These are phyloP conservation scores for Platalea minor DNA, from an alignment of 2,797 vertebrate species.

Conservation along the genomic window DNA sequence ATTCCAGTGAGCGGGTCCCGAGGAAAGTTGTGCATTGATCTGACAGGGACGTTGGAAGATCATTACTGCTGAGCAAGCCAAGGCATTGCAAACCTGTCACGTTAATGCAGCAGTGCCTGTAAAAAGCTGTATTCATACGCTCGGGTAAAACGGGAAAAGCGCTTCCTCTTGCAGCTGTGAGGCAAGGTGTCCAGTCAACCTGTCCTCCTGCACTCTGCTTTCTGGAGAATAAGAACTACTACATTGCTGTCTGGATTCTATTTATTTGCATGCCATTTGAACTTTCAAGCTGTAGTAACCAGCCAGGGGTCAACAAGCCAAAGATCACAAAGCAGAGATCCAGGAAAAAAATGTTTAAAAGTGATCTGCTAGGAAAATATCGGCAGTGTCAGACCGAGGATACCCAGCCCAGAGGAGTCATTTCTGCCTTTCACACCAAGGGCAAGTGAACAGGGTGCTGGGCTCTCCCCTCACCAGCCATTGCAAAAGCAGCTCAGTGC, in stretches of 20 bases:
- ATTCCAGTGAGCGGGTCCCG: background rate
- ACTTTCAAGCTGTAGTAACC: background rate
- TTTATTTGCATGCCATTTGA: background rate
- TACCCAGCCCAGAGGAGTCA: background rate
- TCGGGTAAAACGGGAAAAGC: background rate
- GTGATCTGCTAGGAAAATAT: background rate
- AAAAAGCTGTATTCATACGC: background rate
- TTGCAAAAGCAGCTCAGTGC: background rate
- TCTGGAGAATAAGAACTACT: background rate
- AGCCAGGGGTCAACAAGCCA: background rate
- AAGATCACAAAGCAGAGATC: background rate
- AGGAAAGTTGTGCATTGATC: slow-evolving; percentile 5
- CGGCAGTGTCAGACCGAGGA: background rate
- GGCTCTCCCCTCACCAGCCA: background rate
- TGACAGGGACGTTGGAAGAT: slow-evolving; percentile 22
- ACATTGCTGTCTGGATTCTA: background rate
- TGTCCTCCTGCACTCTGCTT: background rate
- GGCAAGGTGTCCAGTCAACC: background rate
- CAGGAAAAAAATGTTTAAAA: background rate
- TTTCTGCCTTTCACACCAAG: background rate
- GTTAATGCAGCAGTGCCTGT: background rate
- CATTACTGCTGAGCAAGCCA: slow-evolving; percentile 34
- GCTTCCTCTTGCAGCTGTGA: background rate
- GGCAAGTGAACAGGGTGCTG: no score
- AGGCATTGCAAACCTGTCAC: slow-evolving; percentile 5